Percentiles rank a stretch among this genome's conserved stretches.
These are phyloP conservation scores for Xestoiulus laeticollis DNA, from an alignment of 2,888 invertebrate species.

Conservation along the genomic window DNA sequence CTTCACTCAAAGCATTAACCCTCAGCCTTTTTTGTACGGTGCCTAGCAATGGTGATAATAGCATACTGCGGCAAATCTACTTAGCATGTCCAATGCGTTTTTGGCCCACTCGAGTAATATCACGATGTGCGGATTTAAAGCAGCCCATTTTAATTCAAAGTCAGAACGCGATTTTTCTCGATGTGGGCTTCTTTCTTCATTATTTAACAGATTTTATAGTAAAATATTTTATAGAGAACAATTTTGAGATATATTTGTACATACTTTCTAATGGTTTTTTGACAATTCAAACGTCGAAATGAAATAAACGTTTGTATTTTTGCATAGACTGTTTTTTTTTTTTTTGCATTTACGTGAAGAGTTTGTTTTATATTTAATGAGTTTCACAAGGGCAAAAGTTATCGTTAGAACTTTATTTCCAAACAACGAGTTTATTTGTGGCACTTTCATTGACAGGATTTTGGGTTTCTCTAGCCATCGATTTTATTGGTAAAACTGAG, in stretches of 20 bases:
- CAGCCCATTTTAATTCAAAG: neutral
- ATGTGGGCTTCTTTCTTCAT: neutral
- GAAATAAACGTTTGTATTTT: conserved; percentile 18
- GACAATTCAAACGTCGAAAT: neutral
- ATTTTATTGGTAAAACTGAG: too few relatives aligned
- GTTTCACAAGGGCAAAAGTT: too few relatives aligned
- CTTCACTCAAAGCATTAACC: neutral
- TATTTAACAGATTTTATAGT: conserved; percentile 13
- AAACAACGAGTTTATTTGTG: too few relatives aligned
- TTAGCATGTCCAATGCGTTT: neutral
- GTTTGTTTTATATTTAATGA: too few relatives aligned
- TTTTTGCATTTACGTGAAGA: neutral
- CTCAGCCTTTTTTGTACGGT: neutral
- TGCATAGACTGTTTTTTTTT: neutral
- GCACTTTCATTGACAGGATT: too few relatives aligned
- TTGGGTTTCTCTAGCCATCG: too few relatives aligned
- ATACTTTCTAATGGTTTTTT: neutral
- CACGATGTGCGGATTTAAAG: neutral
- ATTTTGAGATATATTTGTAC: conserved; percentile 2
- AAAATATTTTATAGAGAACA: neutral
- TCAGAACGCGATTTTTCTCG: neutral
- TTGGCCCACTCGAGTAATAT: neutral
- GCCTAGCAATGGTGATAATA: neutral
- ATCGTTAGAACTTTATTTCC: too few relatives aligned
- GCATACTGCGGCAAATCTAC: neutral